phyloP scores from a whole-genome alignment of 2,888 invertebrate genomes.

The Eledone cirrhosa region DNA sequence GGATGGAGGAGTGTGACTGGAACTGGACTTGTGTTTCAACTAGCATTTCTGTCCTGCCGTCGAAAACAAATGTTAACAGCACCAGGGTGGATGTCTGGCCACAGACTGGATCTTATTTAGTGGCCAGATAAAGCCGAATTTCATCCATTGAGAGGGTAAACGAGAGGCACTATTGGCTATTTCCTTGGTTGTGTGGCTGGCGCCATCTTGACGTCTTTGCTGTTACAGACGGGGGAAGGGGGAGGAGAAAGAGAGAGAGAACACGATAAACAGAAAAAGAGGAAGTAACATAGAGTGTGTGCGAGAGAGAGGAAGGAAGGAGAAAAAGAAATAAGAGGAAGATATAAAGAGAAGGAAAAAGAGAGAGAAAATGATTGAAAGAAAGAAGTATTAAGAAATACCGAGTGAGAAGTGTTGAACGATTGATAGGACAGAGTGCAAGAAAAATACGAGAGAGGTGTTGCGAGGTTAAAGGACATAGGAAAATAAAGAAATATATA shows the following conservation, averaged over 20 bases:
- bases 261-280: neutral
- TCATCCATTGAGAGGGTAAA: slow-evolving; percentile 7
- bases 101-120: slow-evolving; percentile 19
- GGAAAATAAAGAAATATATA: too few species aligned
- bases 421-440: too few species aligned
- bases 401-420: too few species aligned
- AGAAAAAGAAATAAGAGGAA: neutral
- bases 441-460: too few species aligned
- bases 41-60: too few species aligned
- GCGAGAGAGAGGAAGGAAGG: neutral
- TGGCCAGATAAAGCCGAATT: slow-evolving; percentile 13
- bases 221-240: slow-evolving; percentile 15
- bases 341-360: too few species aligned
- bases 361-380: too few species aligned
- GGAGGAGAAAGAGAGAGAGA: neutral
- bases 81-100: slow-evolving; percentile 19
- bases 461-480: too few species aligned
- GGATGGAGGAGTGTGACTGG: slow-evolving; percentile 15
- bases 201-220: slow-evolving; percentile 43
- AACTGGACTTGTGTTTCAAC: neutral
- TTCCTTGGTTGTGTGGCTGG: slow-evolving; percentile 42
- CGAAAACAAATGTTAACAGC: neutral
- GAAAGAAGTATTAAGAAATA: too few species aligned
- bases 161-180: slow-evolving; percentile 26
- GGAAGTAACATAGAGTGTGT: slow-evolving; percentile 28